These are phyloP conservation scores for Drosophila diplacantha DNA, from an alignment of 2,888 invertebrate genomes.

Conservation along the genomic window DNA sequence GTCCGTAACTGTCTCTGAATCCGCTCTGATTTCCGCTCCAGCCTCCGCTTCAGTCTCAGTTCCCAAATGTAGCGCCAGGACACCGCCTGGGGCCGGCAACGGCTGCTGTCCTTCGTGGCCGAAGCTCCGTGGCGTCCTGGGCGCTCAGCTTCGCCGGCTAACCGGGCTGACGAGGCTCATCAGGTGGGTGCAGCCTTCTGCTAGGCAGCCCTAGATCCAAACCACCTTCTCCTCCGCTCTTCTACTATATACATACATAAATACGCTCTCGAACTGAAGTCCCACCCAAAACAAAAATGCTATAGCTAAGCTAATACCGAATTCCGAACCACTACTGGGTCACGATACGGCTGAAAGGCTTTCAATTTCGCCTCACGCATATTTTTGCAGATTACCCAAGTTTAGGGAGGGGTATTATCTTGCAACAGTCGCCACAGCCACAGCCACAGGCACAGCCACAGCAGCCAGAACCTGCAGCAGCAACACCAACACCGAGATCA, in stretches of 20 bases:
- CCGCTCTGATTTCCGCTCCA: slow-evolving; percentile 26
- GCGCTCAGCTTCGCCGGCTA: slow-evolving; percentile 71
- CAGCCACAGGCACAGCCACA: slow-evolving; percentile 3
- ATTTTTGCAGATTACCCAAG: slow-evolving; percentile 78
- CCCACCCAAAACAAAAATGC: background rate
- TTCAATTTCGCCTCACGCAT: slow-evolving; percentile 60
- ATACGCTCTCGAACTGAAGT: slow-evolving; percentile 13
- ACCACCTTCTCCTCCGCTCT: slow-evolving; percentile 9
- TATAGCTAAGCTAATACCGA: slow-evolving; percentile 5
- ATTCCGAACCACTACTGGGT: slow-evolving; percentile 3
- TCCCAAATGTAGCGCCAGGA: slow-evolving; percentile 45
- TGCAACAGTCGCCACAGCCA: slow-evolving; percentile 50
- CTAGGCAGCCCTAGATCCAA: slow-evolving; percentile 35
- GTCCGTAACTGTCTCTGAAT: slow-evolving; percentile 24
- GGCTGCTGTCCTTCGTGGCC: slow-evolving; percentile 38
- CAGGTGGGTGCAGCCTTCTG: slow-evolving; percentile 69
- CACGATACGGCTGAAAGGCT: slow-evolving; percentile 37
- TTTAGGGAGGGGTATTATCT: slow-evolving; percentile 76
- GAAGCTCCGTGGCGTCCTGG: slow-evolving; percentile 60
- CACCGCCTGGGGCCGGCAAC: slow-evolving; percentile 11
- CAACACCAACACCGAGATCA: slow-evolving; percentile 12
- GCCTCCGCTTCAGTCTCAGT: slow-evolving; percentile 29
- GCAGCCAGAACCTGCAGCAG: slow-evolving; percentile 22
- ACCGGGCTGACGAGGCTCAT: slow-evolving; percentile 69
- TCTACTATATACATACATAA: slow-evolving; percentile 6